Evolutionary conservation across 2,797 vertebrate species (phyloP).

Genomic region (Falco peregrinus): DNA sequence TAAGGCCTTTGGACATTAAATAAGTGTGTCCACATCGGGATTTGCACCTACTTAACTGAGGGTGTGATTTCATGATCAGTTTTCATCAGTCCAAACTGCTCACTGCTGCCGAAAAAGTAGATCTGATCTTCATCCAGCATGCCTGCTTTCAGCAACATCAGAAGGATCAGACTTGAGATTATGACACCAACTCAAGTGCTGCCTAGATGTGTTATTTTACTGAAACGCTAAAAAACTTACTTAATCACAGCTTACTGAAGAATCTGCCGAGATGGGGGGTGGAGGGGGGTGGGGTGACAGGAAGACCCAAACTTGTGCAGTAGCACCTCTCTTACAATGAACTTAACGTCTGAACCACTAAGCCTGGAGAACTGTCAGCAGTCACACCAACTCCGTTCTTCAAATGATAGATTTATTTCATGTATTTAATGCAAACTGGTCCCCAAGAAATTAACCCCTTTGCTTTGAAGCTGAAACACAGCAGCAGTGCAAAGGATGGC

Average conservation of each 20-base stretch:
- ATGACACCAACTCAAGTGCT: background rate
- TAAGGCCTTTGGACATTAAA: conserved; percentile 20
- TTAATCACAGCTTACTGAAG: background rate
- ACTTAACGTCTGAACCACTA: background rate
- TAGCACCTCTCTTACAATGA: background rate
- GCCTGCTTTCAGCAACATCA: background rate
- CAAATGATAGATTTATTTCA: background rate
- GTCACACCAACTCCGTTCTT: background rate
- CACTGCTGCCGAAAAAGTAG: background rate
- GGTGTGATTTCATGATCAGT: conserved; percentile 35
- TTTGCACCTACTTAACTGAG: conserved; percentile 53
- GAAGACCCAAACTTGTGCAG: background rate
- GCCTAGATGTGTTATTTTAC: background rate
- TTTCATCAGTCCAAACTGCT: background rate
- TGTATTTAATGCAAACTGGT: background rate
- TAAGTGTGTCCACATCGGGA: conserved; percentile 20
- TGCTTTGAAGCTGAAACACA: background rate
- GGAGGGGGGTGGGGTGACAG: background rate
- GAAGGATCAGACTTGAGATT: background rate
- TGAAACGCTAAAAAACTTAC: background rate
- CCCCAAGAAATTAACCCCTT: background rate
- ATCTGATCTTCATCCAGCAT: background rate
- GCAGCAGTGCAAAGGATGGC: background rate
- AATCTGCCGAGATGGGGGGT: background rate
- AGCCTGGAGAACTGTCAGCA: background rate